Base-by-base conservation (phyloP, 2,797 vertebrate genomes). In the Neosalanx taihuensis region DNA sequence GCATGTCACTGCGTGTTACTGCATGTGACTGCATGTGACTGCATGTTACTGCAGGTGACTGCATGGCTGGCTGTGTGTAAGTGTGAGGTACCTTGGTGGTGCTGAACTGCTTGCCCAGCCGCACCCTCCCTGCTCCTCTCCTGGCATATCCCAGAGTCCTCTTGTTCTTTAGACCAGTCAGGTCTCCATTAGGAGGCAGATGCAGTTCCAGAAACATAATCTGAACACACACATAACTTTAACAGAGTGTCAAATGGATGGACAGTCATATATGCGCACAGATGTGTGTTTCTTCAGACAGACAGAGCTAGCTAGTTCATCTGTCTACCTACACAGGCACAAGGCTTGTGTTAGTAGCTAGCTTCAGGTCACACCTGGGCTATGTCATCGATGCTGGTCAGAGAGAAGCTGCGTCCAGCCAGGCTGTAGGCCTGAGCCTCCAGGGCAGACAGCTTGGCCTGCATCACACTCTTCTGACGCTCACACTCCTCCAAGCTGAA, bases 121-220 rank as follows among this genome's bases (percentile, higher is more conserved):
- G 86, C 5, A 76, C 83, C 77, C 88, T 92, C 70, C 85, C 90
- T 49, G 87, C 84, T 1, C 84, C 87, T 81, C 96, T 94, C 83
- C 95, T 93, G 63, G 93, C 92, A 72, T 95, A 97, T 70, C 97
- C 97, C 72, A 99, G 86, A 20, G 95, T 98, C 90, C 95, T 99
- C 90, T 96, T 99, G 84, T 76, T 91, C 74, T 91, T 93, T 69
- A 86, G 88, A 33, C 80, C 87, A 73, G 85, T 90, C 46, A 90
- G 56, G 0, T 97, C 95, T 56, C 96, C 95, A 46, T 96, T 94
- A 62, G 94, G 94, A 79, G 97, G 97, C 73, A 99, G 87, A 70
- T 96, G 98, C 69, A 98, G 90, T 86, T 99, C 96, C 78, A 98
- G 85, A 89, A 97, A 99, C 81, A 99, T 84, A 41, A 99, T 94